Base-by-base conservation (phyloP, 2,797 vertebrate genomes). In the Cetoscarus ocellatus region DNA sequence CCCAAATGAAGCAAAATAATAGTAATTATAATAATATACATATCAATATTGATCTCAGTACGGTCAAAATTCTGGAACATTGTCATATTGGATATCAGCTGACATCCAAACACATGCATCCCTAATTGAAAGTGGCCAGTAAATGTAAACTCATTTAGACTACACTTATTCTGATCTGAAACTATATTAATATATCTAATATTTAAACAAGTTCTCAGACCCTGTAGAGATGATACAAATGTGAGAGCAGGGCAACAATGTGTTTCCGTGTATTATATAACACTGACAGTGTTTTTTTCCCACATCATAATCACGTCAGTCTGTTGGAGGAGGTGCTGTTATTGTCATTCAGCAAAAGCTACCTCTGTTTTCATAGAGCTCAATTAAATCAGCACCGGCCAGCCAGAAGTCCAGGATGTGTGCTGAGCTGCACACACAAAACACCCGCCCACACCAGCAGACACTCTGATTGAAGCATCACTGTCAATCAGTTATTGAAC, bases 401-500 rank as follows among this genome's bases (percentile, higher is more conserved):
- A 68, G 48, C 57, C 78, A 83, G 82, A 70, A 79, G 57, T 74
- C 56, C n/a, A 0, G 72, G 69, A 71, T 75, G 61, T 77, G 11
- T 6, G 49, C 70, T 45, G 9, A 53, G 49, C 50, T 67, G 47
- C 63, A 64, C 62, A 55, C 55, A 54, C 42, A 52, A 63, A 27
- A 58, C 49, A 27, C 56, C 54, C 61, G 34, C 36, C 55, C 47
- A 52, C 48, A 62, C 51, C 27, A 48, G 15, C 43, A 43, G 40
- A 49, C 62, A 42, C 19, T 60, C 35, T 79, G 72, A 90, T 88
- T 85, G 69, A 90, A 85, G 73, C 77, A 53, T 90, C 82, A 86
- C 73, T 77, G 65, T 70, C 71, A 61, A 66, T 83, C 65, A 74
- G 52, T 75, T 75, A 90, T 88, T 82, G 69, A 86, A 84, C 67